These are phyloP conservation scores for Epirrhoe alternata DNA, from an alignment of 2,888 invertebrate genomes.

Conservation along the genomic window DNA sequence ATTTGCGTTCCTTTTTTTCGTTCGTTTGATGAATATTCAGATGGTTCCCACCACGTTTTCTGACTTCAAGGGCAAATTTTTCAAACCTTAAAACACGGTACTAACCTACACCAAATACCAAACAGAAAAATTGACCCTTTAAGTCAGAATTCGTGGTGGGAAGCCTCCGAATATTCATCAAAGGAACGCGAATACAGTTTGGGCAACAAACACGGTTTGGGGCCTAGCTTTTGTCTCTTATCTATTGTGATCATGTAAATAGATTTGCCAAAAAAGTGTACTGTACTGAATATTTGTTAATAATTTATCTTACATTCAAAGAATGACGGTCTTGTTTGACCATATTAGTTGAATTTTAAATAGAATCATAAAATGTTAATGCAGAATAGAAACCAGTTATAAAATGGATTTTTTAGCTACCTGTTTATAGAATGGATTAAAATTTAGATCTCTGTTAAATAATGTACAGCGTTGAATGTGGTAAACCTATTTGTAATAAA, in stretches of 20 bases:
- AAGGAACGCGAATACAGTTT: not conserved
- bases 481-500: slow-evolving; percentile 3
- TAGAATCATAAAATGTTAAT: not conserved
- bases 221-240: too few relatives aligned
- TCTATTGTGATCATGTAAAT: too few relatives aligned
- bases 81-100: too few relatives aligned
- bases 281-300: not conserved
- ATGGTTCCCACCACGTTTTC: too few relatives aligned
- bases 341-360: not conserved
- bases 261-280: not conserved
- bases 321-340: not conserved
- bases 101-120: too few relatives aligned
- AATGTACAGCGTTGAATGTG: not conserved
- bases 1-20: too few relatives aligned
- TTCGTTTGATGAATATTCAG: too few relatives aligned
- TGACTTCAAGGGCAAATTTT: too few relatives aligned
- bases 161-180: too few relatives aligned
- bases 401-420: not conserved
- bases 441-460: not conserved
- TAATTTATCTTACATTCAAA: not conserved
- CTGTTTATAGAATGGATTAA: too few relatives aligned
- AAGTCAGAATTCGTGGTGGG: too few relatives aligned
- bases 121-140: too few relatives aligned
- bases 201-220: not conserved
- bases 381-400: not conserved